phyloP scores from a whole-genome alignment of 2,113 vertebrate genomes.

The rat (Rattus norvegicus) region DNA sequence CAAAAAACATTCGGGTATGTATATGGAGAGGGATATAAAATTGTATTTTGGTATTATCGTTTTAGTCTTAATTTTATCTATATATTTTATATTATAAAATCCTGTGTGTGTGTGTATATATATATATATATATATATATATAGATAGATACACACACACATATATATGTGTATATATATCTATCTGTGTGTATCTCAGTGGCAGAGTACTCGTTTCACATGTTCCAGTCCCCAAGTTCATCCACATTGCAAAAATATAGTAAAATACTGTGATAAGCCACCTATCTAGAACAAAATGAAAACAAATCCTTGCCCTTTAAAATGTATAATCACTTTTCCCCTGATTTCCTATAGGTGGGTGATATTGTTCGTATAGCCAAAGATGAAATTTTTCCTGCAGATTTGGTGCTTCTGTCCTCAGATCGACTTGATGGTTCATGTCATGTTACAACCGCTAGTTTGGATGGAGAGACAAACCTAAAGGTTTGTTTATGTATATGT shows the following conservation, averaged over 20 bases:
- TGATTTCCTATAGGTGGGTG: conserved; percentile 91
- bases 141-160: no score
- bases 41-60: conserved; percentile 14
- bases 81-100: background rate
- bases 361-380: conserved; percentile 99
- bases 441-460: conserved; percentile 97
- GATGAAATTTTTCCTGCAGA: conserved; percentile 98
- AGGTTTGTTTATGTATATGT: conserved; percentile 86
- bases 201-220: background rate
- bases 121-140: no score
- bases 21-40: background rate
- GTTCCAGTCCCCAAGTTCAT: background rate
- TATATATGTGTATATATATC: no score
- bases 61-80: conserved; percentile 16
- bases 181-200: background rate
- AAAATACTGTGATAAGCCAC: background rate
- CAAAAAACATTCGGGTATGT: conserved; percentile 97
- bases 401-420: conserved; percentile 96
- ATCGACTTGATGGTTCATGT: conserved; percentile 94
- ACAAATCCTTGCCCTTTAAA: conserved; percentile 42
- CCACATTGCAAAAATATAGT: background rate
- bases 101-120: no score
- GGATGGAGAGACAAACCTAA: conserved; percentile 98
- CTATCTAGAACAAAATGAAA: background rate
- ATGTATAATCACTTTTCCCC: conserved; percentile 43